Evolutionary conservation across 2,888 invertebrate genomes (phyloP).

Genomic region (Lepidocyrtoides sp.): DNA sequence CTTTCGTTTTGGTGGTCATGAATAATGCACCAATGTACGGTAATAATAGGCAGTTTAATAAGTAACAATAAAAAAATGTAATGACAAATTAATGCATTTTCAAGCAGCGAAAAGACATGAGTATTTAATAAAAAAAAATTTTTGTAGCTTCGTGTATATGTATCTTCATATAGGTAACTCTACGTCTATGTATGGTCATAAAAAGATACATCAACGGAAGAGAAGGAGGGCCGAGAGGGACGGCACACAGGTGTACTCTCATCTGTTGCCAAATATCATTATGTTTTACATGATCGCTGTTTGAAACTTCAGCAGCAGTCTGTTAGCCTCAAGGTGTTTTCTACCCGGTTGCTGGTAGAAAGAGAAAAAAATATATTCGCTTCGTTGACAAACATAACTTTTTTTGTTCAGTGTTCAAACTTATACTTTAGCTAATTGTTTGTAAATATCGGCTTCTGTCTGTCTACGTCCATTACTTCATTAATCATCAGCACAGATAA

Average conservation of each 20-base stretch:
- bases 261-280: background rate
- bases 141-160: no score
- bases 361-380: background rate
- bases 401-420: background rate
- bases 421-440: background rate
- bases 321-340: background rate
- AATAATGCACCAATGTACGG: background rate
- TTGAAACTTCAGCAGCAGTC: background rate
- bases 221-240: no score
- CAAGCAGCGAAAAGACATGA: background rate
- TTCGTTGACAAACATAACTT: background rate
- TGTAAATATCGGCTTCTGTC: background rate
- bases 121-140: constrained; percentile 1
- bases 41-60: background rate
- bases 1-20: constrained; percentile 5
- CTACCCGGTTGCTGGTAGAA: no score
- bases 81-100: constrained; percentile 42
- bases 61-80: constrained; percentile 24
- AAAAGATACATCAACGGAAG: no score
- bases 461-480: no score
- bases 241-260: constrained; percentile 13
- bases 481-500: background rate
- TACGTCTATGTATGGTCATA: no score
- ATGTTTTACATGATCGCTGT: background rate
- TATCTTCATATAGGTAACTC: no score